Evolutionary conservation across 2,888 invertebrate genomes (phyloP), one percentile per base, ranked within the genome.

Genomic region (Orthonevra nobilis): DNA sequence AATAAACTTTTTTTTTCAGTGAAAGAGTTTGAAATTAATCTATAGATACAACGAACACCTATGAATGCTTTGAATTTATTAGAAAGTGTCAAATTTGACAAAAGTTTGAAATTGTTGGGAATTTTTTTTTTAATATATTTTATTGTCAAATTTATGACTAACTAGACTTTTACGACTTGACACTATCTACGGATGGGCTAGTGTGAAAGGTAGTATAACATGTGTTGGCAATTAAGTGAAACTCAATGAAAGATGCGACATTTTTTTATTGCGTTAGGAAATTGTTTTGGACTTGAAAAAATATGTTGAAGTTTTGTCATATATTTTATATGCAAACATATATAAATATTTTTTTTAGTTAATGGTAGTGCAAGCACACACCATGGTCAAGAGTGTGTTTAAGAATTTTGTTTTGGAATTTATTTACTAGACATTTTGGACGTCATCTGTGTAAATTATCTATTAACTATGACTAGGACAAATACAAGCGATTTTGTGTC

Each of bases 121-220:
- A n/a, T 44, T 44, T 32, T 4, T 15, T 12, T 23, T 9, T n/a
- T 26, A n/a, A n/a, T n/a, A n/a, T n/a, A 23, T 28, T 46, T 46
- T 28, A 44, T 66, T 52, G 36, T 56, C 42, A 66, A 64, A 48
- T 54, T 74, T 66, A 74, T 60, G 52, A 60, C 36, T 58, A 34
- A 44, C 42, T 34, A 32, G 70, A 72, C 60, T 72, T 77, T 77
- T 66, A 77, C 58, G 44, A 36, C 46, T 60, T 52, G 20, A 66
- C 44, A 56, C 42, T 30, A 48, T 58, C 42, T 69, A 30, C n/a
- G 63, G 19, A 63, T 50, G 52, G 36, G 20, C 26, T 48, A 44
- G 38, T 48, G 42, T 52, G 38, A 32, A 60, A 77, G 70, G 77
- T 77, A 36, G 54, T 12, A 26, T n/a, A 58, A 72, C 77, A 77